These are phyloP conservation scores for Microchirus variegatus DNA, from an alignment of 2,797 vertebrate species.

Conservation along the genomic window DNA sequence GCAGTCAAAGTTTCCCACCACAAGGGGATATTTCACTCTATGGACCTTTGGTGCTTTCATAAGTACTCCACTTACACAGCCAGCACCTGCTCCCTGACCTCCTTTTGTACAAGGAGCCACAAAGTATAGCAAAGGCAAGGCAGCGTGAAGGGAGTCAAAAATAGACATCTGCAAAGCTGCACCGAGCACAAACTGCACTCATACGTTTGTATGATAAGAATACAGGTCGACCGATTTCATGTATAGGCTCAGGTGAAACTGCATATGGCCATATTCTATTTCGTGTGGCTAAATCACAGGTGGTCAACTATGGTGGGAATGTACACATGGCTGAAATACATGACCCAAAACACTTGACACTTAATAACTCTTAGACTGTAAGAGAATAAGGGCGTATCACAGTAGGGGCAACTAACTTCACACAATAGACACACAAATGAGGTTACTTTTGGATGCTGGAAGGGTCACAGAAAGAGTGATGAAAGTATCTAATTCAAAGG, in stretches of 20 bases:
- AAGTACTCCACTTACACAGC: constrained; percentile 47
- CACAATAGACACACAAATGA: too few relatives aligned
- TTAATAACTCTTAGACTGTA: too few relatives aligned
- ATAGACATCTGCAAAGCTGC: background rate
- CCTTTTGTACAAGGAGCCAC: constrained; percentile 30
- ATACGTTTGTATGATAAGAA: background rate
- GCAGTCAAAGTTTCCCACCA: constrained; percentile 25
- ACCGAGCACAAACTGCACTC: constrained; percentile 4
- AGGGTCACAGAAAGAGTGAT: background rate
- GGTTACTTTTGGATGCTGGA: too few relatives aligned
- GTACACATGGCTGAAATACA: constrained; percentile 16
- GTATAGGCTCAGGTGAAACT: constrained; percentile 23
- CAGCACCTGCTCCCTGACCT: constrained; percentile 57
- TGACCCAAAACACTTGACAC: constrained; percentile 3
- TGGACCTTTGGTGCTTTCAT: constrained; percentile 31
- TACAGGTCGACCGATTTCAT: background rate
- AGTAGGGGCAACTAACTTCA: too few relatives aligned
- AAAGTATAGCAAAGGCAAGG: background rate
- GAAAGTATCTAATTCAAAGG: background rate
- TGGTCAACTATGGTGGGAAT: constrained; percentile 23
- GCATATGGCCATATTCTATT: constrained; percentile 4
- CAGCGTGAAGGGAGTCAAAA: background rate
- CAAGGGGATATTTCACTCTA: constrained; percentile 39
- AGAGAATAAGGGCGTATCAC: background rate
- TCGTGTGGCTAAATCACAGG: constrained; percentile 11